A percentile compares a stretch with the other conserved stretches of the same genome.
phyloP scores from a whole-genome alignment of 2,113 vertebrate species.

The Malaclemys terrapin region DNA sequence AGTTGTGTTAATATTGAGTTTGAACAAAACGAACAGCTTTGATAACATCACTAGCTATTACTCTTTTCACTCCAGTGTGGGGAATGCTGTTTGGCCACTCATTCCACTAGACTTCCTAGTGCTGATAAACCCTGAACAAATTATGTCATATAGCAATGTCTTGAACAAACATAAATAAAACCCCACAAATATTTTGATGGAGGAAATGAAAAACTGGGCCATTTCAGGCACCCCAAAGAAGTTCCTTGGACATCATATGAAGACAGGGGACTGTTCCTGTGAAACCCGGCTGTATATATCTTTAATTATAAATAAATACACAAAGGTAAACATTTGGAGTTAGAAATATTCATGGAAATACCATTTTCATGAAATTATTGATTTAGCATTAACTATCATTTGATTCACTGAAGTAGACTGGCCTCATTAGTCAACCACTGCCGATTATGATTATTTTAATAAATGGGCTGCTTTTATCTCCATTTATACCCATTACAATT shows the following conservation, averaged over 20 bases:
- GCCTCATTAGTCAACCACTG: background rate
- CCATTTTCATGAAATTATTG: background rate
- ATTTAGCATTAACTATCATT: background rate
- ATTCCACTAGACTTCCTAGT: background rate
- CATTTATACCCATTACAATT: background rate
- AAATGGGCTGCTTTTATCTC: background rate
- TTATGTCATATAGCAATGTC: background rate
- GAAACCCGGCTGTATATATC: background rate
- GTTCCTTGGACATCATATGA: background rate
- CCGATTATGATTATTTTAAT: background rate
- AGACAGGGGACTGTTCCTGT: background rate
- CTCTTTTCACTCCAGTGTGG: background rate
- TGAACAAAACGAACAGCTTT: background rate
- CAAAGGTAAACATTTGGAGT: background rate
- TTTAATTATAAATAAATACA: background rate
- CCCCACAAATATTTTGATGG: background rate
- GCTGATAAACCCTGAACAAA: background rate
- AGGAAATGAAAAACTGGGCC: background rate
- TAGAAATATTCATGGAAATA: background rate
- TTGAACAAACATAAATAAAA: background rate
- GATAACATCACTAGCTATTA: background rate
- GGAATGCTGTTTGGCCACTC: background rate
- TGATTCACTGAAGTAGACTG: background rate
- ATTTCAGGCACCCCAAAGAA: background rate
- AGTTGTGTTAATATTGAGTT: background rate